Evolutionary conservation across 2,797 vertebrate genomes (phyloP).

Genomic region (Sternotherus odoratus): DNA sequence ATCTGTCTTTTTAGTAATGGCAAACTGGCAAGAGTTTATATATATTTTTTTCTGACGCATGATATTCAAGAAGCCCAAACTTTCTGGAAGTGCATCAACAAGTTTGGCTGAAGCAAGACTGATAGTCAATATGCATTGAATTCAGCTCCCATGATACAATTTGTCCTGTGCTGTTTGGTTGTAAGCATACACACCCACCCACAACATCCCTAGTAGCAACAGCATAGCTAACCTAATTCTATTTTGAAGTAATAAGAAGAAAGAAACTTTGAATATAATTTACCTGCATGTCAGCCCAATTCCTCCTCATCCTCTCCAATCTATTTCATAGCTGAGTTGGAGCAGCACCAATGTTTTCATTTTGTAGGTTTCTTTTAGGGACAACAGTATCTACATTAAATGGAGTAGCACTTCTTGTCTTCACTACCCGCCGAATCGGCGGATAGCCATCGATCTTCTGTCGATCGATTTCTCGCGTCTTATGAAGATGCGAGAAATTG

Average conservation of each 20-base stretch:
- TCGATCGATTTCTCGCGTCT: too few species aligned
- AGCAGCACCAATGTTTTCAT: neutral
- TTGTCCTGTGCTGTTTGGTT: neutral
- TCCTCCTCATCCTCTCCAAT: neutral
- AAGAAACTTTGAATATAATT: neutral
- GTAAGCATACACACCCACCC: neutral
- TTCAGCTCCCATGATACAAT: neutral
- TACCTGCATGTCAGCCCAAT: neutral
- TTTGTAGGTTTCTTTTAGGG: neutral
- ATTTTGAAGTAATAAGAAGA: neutral
- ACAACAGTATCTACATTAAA: neutral
- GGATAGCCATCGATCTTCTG: too few species aligned
- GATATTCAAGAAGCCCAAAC: neutral
- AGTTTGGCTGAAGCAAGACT: neutral
- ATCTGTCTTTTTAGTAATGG: neutral
- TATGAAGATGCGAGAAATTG: too few species aligned
- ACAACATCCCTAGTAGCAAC: neutral
- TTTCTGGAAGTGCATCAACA: neutral
- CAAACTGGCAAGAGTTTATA: neutral
- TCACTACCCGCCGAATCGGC: too few species aligned
- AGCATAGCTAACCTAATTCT: neutral
- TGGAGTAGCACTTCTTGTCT: neutral
- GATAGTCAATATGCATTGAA: neutral
- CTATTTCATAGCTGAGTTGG: neutral
- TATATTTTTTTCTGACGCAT: accelerated